A percentile compares a stretch with the other conserved stretches of the same genome.
phyloP scores from a whole-genome alignment of 1,140 invertebrate species.

The Cotesia vestalis region DNA sequence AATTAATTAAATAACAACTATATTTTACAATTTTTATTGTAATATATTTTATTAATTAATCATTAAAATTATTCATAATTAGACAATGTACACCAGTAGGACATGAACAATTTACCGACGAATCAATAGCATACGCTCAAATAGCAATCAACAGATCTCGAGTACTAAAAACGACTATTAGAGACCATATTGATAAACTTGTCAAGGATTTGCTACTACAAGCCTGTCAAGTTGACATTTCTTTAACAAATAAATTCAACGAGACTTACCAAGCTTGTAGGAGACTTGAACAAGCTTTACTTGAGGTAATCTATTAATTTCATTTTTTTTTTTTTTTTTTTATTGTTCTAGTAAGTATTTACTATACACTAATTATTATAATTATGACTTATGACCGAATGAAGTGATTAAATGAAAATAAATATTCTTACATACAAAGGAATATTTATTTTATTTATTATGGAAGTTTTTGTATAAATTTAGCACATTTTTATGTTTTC shows the following conservation, averaged over 20 bases:
- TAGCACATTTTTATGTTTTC: conserved; percentile 8
- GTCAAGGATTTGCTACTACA: conserved; percentile 76
- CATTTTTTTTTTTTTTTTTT: too few relatives aligned
- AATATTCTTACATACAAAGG: neutral
- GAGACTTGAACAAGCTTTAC: conserved; percentile 72
- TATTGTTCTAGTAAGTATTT: too few relatives aligned
- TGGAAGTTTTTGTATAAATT: neutral
- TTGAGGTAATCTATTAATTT: conserved; percentile 55
- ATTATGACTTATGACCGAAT: too few relatives aligned
- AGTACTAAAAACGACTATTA: conserved; percentile 70
- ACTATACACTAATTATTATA: too few relatives aligned
- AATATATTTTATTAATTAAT: conserved; percentile 23
- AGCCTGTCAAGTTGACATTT: conserved; percentile 75
- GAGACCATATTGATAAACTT: conserved; percentile 71
- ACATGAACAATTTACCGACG: conserved; percentile 75
- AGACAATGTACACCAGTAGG: conserved; percentile 73
- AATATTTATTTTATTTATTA: too few relatives aligned
- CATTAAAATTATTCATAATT: conserved; percentile 17
- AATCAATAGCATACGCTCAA: conserved; percentile 72
- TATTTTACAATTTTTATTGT: too few relatives aligned
- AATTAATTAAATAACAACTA: conserved; percentile 1
- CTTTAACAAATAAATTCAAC: conserved; percentile 71
- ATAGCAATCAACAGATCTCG: conserved; percentile 70
- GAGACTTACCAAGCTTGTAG: conserved; percentile 72
- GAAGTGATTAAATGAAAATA: neutral